Conservation (phyloP, 2,113 vertebrate species). For the Trichomycterus rosablanca region DNA sequence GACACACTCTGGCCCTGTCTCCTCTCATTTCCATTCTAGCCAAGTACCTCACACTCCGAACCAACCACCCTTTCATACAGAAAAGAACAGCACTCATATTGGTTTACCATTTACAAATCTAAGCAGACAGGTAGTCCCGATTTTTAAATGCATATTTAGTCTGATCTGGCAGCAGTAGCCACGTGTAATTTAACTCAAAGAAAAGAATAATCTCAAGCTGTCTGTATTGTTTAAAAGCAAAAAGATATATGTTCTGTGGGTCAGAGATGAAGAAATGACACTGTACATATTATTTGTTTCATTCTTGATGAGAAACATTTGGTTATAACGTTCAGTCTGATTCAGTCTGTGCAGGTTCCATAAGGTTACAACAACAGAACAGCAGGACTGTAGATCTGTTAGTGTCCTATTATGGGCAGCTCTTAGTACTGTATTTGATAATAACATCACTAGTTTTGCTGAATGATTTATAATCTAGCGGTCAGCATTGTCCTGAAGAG, state of each 20-base stretch:
- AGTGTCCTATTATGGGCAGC: no score
- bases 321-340: no score
- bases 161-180: neutral
- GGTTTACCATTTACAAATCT: conserved; percentile 27
- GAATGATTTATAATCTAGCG: neutral
- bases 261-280: neutral
- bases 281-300: neutral
- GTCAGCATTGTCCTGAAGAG: neutral
- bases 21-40: conserved; percentile 25
- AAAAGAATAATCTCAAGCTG: conserved; percentile 1
- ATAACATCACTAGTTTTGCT: neutral
- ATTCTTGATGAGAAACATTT: neutral
- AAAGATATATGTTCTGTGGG: conserved; percentile 2
- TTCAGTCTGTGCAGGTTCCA: no score
- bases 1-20: conserved; percentile 7
- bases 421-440: neutral
- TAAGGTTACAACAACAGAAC: neutral
- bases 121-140: conserved; percentile 5
- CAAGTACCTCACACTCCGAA: conserved; percentile 3
- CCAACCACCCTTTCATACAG: conserved; percentile 10
- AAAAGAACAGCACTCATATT: conserved; percentile 25
- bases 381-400: neutral
- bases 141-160: conserved; percentile 25
- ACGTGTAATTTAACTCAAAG: conserved; percentile 1
- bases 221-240: conserved; percentile 3